Evolutionary conservation across 2,888 invertebrate genomes (phyloP), one percentile per base, ranked within the genome.

Genomic region (Amblyjoppa fuscipennis): DNA sequence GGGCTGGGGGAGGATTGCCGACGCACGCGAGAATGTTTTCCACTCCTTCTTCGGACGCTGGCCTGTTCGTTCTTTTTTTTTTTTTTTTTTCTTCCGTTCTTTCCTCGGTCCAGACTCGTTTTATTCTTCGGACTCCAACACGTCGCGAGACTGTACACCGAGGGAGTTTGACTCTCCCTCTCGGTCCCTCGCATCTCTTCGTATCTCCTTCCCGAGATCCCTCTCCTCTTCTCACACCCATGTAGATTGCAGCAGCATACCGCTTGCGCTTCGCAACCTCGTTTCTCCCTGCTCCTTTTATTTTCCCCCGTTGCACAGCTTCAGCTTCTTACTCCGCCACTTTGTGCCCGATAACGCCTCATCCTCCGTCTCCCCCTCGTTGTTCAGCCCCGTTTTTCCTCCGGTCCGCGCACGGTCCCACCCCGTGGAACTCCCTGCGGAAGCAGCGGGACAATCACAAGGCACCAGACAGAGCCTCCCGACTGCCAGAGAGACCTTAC

Each of bases 11-110:
- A 34, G 25, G 71, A 76, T 80, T 73, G 82, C 73, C 61, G 70
- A 73, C 79, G 61, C 71, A 76, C 66, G 80, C 80, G 66, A 83
- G 79, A 83, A 83, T 85, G 66, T 77, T 73, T 83, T 76, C 64
- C 69, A 45, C 69, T 74, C 31, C 41, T 38, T 77, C 53, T 77
- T 77, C 53, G 38, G 20, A 53, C 49, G n/a, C 41, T 34, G 45
- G 45, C 13, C 45, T 16, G 45, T 28, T 45, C 25, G 16, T 74
- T 61, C 69, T n/a, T 16, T 49, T n/a, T n/a, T 25, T 31, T 28
- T 31, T 28, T 49, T 75, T 75, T 64, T 34, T 20, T 66, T 76
- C 49, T 53, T 53, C 20, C 13, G 41, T 20, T 64, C 20, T n/a
- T 20, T n/a, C 13, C 53, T 56, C 51, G 53, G 53, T 77, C 7